These are phyloP conservation scores for Eptesicus fuscus DNA, from an alignment of 2,113 vertebrate genomes.

Conservation along the genomic window DNA sequence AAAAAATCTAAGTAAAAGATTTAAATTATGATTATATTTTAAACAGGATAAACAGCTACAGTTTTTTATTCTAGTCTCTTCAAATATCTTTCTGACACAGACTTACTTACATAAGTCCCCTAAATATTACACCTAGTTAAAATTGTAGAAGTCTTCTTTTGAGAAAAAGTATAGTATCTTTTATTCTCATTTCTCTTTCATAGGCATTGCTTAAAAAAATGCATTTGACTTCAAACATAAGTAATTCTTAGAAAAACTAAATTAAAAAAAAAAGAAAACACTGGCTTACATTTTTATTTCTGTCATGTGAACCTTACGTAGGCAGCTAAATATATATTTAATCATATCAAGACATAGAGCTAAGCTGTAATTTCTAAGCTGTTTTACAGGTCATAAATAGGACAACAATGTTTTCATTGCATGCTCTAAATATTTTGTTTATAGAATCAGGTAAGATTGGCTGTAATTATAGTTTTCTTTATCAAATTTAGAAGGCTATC, in stretches of 20 bases:
- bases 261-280: not conserved
- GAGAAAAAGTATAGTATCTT: not conserved
- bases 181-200: not conserved
- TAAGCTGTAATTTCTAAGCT: constrained; percentile 44
- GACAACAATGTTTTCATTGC: not conserved
- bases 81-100: not conserved
- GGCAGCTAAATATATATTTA: constrained; percentile 28
- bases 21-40: constrained; percentile 6
- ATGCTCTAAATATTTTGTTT: constrained; percentile 36
- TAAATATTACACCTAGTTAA: constrained; percentile 25
- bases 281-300: constrained; percentile 36
- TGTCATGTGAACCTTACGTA: not conserved
- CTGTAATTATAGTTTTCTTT: constrained; percentile 44
- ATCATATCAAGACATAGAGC: constrained; percentile 24
- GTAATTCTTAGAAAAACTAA: not conserved
- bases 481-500: constrained; percentile 36
- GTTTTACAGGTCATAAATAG: constrained; percentile 29
- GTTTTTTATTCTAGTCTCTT: not conserved
- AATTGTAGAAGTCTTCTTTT: not conserved
- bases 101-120: not conserved
- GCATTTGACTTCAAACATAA: not conserved
- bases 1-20: not conserved
- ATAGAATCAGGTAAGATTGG: not conserved
- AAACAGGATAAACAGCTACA: not conserved
- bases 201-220: not conserved